phyloP scores from a whole-genome alignment of 2,797 vertebrate genomes.

The Adrianichthys oophorus region DNA sequence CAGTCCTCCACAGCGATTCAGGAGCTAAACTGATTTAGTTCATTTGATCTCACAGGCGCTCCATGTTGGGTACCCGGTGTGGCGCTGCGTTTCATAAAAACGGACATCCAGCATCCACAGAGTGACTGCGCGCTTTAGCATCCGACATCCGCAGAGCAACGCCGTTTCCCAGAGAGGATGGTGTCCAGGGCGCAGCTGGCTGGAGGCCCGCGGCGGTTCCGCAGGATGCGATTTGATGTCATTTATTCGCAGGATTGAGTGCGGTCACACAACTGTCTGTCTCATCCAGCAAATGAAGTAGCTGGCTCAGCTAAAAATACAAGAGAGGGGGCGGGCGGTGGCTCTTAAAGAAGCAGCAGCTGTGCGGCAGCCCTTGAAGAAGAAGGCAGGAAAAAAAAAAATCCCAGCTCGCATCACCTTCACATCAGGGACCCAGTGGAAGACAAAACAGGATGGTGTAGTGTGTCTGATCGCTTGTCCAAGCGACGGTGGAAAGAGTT shows the following conservation, averaged over 20 bases:
- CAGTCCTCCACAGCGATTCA: slow-evolving; percentile 34
- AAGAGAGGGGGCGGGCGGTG: slow-evolving; percentile 76
- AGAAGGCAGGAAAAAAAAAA: neutral
- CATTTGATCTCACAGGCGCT: slow-evolving; percentile 52
- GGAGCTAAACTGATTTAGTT: slow-evolving; percentile 50
- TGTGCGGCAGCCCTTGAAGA: slow-evolving; percentile 38
- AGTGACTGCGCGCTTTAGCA: slow-evolving; percentile 57
- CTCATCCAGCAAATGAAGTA: slow-evolving; percentile 77
- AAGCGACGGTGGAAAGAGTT: slow-evolving; percentile 24
- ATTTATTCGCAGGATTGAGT: slow-evolving; percentile 68
- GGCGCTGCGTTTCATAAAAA: slow-evolving; percentile 66
- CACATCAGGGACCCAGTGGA: slow-evolving; percentile 38
- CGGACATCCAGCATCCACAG: slow-evolving; percentile 55
- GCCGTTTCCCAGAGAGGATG: slow-evolving; percentile 32
- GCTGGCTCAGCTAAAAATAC: slow-evolving; percentile 83
- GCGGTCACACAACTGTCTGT: slow-evolving; percentile 74
- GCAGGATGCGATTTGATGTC: slow-evolving; percentile 58
- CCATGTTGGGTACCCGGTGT: slow-evolving; percentile 54
- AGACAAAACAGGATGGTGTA: slow-evolving; percentile 18
- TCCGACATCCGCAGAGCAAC: slow-evolving; percentile 54
- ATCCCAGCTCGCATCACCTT: slow-evolving; percentile 11
- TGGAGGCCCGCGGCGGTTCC: slow-evolving; percentile 41
- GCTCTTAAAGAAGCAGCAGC: slow-evolving; percentile 81
- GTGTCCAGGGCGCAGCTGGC: slow-evolving; percentile 48
- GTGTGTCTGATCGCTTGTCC: slow-evolving; percentile 1